Evolutionary conservation across 2,113 vertebrate genomes (phyloP).

Genomic region (Ariopsis seemanni): DNA sequence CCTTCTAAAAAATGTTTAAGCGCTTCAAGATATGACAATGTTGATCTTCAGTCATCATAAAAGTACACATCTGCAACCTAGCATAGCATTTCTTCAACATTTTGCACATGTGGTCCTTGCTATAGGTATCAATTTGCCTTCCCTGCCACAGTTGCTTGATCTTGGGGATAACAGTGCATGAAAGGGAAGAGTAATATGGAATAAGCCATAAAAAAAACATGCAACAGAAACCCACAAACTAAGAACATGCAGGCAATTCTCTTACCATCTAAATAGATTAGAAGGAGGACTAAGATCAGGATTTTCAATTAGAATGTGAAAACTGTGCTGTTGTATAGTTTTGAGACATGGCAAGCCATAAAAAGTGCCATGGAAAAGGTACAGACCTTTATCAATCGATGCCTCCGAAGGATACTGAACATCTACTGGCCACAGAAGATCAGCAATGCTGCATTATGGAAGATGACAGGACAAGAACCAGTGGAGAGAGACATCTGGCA

Average conservation of each 20-base stretch:
- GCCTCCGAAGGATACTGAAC: too few species aligned
- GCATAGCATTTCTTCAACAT: neutral
- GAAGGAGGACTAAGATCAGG: too few species aligned
- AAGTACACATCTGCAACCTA: neutral
- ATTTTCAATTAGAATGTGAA: too few species aligned
- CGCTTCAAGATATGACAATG: neutral
- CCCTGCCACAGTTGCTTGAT: neutral
- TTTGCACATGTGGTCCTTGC: neutral
- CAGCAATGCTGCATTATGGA: too few species aligned
- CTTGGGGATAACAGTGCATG: neutral
- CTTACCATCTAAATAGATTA: neutral
- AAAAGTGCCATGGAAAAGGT: too few species aligned
- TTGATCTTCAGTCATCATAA: neutral
- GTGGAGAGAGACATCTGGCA: too few species aligned
- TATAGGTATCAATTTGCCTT: neutral
- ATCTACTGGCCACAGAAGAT: too few species aligned
- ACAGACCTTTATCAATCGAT: too few species aligned
- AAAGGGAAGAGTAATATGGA: neutral
- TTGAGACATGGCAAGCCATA: too few species aligned
- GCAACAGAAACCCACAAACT: neutral
- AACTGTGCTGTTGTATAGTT: too few species aligned
- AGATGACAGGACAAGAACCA: too few species aligned
- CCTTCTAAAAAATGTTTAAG: neutral
- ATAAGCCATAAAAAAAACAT: neutral
- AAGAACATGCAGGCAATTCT: neutral